Evolutionary conservation across 2,888 invertebrate genomes (phyloP).

Genomic region (Pedicia rivosa): DNA sequence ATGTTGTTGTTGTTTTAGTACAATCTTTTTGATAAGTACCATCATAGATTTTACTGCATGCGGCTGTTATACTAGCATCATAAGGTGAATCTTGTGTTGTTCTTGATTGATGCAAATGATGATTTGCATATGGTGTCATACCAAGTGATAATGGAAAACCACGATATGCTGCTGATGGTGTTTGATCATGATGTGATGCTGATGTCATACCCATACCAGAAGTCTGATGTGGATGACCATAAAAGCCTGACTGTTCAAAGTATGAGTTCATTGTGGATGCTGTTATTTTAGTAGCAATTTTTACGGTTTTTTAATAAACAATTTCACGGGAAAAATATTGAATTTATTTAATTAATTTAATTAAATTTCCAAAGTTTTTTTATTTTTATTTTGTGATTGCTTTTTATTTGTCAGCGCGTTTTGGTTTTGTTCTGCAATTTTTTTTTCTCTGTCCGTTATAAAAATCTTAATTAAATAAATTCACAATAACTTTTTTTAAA

Average conservation of each 20-base stretch:
- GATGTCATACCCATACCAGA: slow-evolving; percentile 47
- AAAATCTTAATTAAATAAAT: too few species aligned
- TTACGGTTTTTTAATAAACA: slow-evolving; percentile 21
- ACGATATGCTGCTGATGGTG: slow-evolving; percentile 47
- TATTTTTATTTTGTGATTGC: too few species aligned
- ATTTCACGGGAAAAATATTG: slow-evolving; percentile 7
- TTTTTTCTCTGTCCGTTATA: too few species aligned
- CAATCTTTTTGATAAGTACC: slow-evolving; percentile 54
- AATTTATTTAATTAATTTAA: too few species aligned
- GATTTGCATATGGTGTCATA: slow-evolving; percentile 74
- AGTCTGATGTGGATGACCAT: slow-evolving; percentile 79
- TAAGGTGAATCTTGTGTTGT: slow-evolving; percentile 83
- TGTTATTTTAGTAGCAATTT: slow-evolving; percentile 27
- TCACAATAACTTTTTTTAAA: too few species aligned
- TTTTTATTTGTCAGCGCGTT: too few species aligned
- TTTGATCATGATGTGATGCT: slow-evolving; percentile 56
- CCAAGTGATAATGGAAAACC: slow-evolving; percentile 76
- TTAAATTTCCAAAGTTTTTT: too few species aligned
- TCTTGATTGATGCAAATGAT: slow-evolving; percentile 51
- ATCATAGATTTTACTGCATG: slow-evolving; percentile 51
- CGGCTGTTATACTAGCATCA: slow-evolving; percentile 77
- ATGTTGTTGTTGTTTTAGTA: slow-evolving; percentile 42
- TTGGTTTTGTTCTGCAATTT: too few species aligned
- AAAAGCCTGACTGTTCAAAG: slow-evolving; percentile 91
- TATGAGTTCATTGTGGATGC: slow-evolving; percentile 84